Evolutionary conservation across 2,113 vertebrate genomes (phyloP), one percentile per base, ranked within the genome.

Genomic region (Forbesichthys papilliferus): DNA sequence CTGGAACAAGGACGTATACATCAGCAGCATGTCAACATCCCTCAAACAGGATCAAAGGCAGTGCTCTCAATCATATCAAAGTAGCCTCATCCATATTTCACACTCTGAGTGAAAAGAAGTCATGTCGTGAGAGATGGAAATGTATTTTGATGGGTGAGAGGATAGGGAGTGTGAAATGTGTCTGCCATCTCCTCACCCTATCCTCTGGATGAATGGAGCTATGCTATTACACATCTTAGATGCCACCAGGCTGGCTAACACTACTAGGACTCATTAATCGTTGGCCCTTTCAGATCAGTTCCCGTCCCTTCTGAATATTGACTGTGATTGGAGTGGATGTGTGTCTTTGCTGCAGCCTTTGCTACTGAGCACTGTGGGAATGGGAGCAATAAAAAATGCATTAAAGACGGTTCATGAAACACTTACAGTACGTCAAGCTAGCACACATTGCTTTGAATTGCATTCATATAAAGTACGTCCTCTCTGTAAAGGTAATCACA

Each of bases 341-440:
- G 49, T 5, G 68, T 36, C 48, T 62, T 65, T n/a, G 64, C 57
- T 66, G 71, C 58, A 52, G 67, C 34, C 5, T 61, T 68, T 77
- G 61, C 36, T 66, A 48, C 14, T 60, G 59, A 68, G 53, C 9
- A 46, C 77, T 46, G 48, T 62, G 60, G 60, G 69, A 77, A 65
- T 51, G 13, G 3, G 33, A 57, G 33, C 65, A 66, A 27, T 83
- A 54, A 77, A 75, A 47, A 48, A 83, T 69, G 14, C 1, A 78
- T 81, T 75, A 71, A 84, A 64, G 59, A 73, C 53, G 14, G 13
- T 60, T 69, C 71, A 75, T 69, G 64, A 79, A 89, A 82, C 61
- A 65, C 55, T 78, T 58, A 69, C 65, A 51, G 16, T 16, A 74
- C 66, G 61, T 61, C 68, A 57, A 36, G 48, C 46, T 9, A 60